Conservation (phyloP, 2,888 invertebrate genomes). For the Drosophila lutescens region DNA sequence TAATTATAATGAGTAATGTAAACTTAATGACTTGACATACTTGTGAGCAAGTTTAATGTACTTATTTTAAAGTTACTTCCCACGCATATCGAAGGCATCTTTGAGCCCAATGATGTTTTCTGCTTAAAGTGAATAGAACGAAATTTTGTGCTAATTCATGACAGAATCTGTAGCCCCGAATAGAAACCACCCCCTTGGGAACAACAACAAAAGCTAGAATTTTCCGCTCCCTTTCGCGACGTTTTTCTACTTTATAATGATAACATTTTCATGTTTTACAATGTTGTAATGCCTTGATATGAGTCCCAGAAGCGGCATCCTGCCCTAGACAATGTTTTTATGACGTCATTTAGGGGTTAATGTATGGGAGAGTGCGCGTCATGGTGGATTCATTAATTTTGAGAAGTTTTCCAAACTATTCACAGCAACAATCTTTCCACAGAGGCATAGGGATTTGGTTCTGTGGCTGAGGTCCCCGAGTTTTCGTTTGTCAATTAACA, state of each 20-base stretch:
- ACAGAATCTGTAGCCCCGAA: slow-evolving; percentile 1
- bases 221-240: slow-evolving; percentile 46
- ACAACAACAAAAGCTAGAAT: slow-evolving; percentile 6
- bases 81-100: slow-evolving; percentile 37
- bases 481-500: slow-evolving; percentile 37
- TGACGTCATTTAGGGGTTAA: slow-evolving; percentile 56
- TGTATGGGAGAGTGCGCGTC: slow-evolving; percentile 43
- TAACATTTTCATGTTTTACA: slow-evolving; percentile 79
- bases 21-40: slow-evolving; percentile 66
- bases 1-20: slow-evolving; percentile 65
- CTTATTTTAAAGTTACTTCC: slow-evolving; percentile 51
- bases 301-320: slow-evolving; percentile 32
- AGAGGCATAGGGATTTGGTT: slow-evolving; percentile 14
- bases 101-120: slow-evolving; percentile 20
- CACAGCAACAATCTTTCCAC: slow-evolving; percentile 49
- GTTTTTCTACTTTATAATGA: slow-evolving; percentile 77
- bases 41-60: slow-evolving; percentile 17
- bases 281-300: slow-evolving; percentile 70
- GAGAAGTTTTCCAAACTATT: slow-evolving; percentile 71
- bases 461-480: slow-evolving; percentile 4
- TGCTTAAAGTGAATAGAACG: not conserved
- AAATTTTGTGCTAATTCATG: slow-evolving; percentile 59
- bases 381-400: slow-evolving; percentile 74
- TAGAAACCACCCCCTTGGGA: slow-evolving; percentile 23
- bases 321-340: slow-evolving; percentile 45